Evolutionary conservation across 2,888 invertebrate species (phyloP).

Genomic region (Pedicia rivosa): DNA sequence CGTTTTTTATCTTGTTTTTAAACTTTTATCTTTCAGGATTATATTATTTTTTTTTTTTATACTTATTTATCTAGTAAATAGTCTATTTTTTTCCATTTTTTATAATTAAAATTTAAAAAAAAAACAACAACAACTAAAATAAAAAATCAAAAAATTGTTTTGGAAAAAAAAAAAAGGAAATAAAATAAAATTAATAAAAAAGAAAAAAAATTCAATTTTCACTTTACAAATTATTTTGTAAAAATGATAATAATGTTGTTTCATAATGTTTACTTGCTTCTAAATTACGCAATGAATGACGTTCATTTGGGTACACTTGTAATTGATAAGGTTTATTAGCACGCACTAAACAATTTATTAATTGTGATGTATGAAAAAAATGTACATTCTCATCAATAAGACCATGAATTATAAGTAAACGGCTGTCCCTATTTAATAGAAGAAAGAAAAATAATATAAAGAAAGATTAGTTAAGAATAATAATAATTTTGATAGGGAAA

Average conservation of each 20-base stretch:
- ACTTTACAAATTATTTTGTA: slow-evolving; percentile 60
- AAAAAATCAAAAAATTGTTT: too few species aligned
- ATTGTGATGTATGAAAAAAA: slow-evolving; percentile 85
- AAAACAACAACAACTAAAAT: too few species aligned
- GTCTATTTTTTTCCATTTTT: too few species aligned
- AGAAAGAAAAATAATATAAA: neutral
- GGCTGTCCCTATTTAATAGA: slow-evolving; percentile 60
- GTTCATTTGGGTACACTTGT: slow-evolving; percentile 91
- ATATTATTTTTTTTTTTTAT: too few species aligned
- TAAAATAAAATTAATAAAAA: too few species aligned
- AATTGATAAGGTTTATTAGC: slow-evolving; percentile 93
- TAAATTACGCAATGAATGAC: slow-evolving; percentile 86
- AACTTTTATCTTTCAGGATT: too few species aligned
- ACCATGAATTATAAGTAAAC: slow-evolving; percentile 90
- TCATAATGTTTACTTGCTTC: slow-evolving; percentile 96
- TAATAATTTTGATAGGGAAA: too few species aligned
- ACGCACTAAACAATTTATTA: slow-evolving; percentile 77
- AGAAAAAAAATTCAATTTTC: too few species aligned
- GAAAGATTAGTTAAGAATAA: neutral
- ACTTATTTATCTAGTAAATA: too few species aligned
- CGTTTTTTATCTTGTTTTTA: too few species aligned
- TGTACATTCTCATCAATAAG: slow-evolving; percentile 98
- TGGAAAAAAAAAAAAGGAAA: too few species aligned
- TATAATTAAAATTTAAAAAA: too few species aligned
- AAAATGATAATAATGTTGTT: slow-evolving; percentile 79